Evolutionary conservation across 2,797 vertebrate genomes (phyloP).

Genomic region (Dipus sagitta): DNA sequence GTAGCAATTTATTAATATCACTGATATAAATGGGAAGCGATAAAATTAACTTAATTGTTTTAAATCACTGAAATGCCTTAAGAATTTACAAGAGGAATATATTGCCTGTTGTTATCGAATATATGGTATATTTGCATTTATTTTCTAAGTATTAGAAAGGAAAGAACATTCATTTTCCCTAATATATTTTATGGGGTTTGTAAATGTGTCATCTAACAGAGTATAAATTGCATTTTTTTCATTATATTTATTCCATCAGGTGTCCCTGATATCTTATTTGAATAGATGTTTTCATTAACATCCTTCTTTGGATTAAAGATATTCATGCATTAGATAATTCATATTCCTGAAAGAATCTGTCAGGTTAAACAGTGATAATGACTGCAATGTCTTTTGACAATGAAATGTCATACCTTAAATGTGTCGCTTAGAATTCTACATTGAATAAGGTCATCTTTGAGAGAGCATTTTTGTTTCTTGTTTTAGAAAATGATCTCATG

Average conservation of each 20-base stretch:
- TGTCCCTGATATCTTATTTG: background rate
- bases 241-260: background rate
- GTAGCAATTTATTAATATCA: constrained; percentile 39
- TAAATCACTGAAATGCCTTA: background rate
- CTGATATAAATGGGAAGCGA: background rate
- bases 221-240: background rate
- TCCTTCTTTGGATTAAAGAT: constrained; percentile 1
- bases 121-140: background rate
- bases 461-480: constrained; percentile 51
- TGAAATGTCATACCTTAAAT: constrained; percentile 70
- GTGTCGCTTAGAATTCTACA: constrained; percentile 67
- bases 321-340: constrained; percentile 23
- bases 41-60: constrained; percentile 53
- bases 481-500: constrained; percentile 74
- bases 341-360: constrained; percentile 59
- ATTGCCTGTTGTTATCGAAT: background rate
- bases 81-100: background rate
- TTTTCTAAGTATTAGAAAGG: background rate
- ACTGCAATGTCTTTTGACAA: constrained; percentile 75
- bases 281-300: constrained; percentile 41
- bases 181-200: background rate
- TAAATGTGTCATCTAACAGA: background rate
- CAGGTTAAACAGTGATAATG: constrained; percentile 63
- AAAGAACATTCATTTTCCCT: background rate
- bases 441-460: constrained; percentile 62